Base-by-base conservation (phyloP, 30 jellyfish, hydroid and myxozoan genomes). In the Rhopilema esculentum region DNA sequence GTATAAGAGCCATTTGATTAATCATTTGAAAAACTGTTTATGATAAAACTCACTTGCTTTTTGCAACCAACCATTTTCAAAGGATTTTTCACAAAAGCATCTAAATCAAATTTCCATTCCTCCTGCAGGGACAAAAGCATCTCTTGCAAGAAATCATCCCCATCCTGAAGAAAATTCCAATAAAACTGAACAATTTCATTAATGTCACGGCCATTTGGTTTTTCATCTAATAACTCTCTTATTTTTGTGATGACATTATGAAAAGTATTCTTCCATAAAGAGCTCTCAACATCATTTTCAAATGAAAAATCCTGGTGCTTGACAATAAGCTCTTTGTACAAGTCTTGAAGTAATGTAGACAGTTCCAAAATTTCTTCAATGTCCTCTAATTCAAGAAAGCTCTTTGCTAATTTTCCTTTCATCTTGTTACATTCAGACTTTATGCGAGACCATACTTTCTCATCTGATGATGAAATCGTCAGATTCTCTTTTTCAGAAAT, bases 121-220 rank as follows among this genome's bases (percentile, higher is more conserved):
- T 88, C 97, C 52, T 93, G 96, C 12, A 93, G 78, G 1, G 75
- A 68, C 28, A 33, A 18, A 17, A 88, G 65, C 61, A 93, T 26
- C 32, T 83, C 89, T 66, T 93, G 93, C 27, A 93, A 78, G 67
- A 93, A 93, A 71, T 82, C 93, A 26, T 87, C 91, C 0, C 98
- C 97, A 83, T 89, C 88, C 50, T 93, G 98, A 63, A 93, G 69
- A 75, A 88, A 90, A 48, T 88, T 88, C 98, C 98, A 93, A 75
- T 88, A 93, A 32, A 31, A 77, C 71, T 84, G 89, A 32, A 89
- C 91, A 28, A 90, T 82, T 27, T 88, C 97, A 23, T 68, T 84
- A 12, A 71, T 1, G 26, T 62, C 69, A 31, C 85, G 40, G 8
- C 94, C 27, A n/a, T 52, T 18, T 15, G 69, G 26, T 1, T 77